A percentile compares a stretch with the other conserved stretches of the same genome.
Conservation (phyloP, 2,113 vertebrate species). For the Rousettus leschenaultii region DNA sequence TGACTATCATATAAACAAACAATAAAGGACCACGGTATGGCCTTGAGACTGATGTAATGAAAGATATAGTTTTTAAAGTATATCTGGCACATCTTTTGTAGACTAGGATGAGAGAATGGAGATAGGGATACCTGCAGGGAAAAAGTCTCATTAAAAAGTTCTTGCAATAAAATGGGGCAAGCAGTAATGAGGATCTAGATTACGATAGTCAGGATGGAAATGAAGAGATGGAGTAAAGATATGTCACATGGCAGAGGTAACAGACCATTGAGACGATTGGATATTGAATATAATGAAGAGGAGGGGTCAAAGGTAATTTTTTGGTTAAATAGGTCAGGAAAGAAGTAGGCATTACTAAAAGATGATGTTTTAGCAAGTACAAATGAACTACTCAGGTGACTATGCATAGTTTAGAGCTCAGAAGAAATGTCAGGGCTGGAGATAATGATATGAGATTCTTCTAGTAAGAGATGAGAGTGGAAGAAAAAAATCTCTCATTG, state of each 20-base stretch:
- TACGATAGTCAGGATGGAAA: not conserved
- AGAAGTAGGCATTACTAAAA: not conserved
- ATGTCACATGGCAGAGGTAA: not conserved
- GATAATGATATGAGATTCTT: not conserved
- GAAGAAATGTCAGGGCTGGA: not conserved
- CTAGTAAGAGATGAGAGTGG: not conserved
- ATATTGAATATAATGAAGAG: not conserved
- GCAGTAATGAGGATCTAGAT: not conserved
- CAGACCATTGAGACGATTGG: not conserved
- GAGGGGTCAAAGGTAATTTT: not conserved
- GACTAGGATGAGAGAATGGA: not conserved
- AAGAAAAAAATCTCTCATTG: not conserved
- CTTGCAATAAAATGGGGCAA: not conserved
- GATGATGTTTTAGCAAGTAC: not conserved
- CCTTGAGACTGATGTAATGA: not conserved
- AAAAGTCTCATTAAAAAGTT: not conserved
- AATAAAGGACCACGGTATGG: not conserved
- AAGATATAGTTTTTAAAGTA: not conserved
- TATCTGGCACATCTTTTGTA: not conserved
- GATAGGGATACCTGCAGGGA: not conserved
- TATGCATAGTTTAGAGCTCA: not conserved
- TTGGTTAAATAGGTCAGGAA: not conserved
- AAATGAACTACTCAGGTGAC: not conserved
- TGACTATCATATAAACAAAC: not conserved
- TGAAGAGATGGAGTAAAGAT: not conserved